Base-by-base conservation (phyloP, 2,113 vertebrate species). In the Typhlomys cinereus region DNA sequence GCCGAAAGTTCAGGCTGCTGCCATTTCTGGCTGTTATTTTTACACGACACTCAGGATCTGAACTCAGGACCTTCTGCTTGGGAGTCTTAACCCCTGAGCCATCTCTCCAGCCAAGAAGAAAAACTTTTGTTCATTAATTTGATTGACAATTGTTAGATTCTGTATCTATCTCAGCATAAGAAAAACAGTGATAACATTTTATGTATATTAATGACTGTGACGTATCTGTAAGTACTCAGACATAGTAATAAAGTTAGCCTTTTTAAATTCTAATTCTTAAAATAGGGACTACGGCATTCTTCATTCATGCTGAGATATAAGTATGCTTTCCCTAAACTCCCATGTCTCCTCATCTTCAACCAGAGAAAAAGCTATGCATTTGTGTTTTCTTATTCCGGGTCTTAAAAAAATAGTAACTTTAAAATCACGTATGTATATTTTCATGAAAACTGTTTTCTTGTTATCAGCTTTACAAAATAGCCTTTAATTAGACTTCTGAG, bases 181-280 rank as follows among this genome's bases (percentile, higher is more conserved):
- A 69, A 17, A 73, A 86, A 27, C 21, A 78, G 21, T 67, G 61
- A 6, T 57, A 81, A 27, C 36, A 50, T 27, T 83, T 52, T 79
- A 36, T 73, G 52, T 46, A 52, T 81, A 67, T 23, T 14, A 61
- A 73, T 48, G 46, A 76, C 87, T 18, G 17, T 91, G 85, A 41
- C 8, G 20, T 59, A 66, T 89, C 2, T 81, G 1, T 62, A 75
- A 34, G 15, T 69, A 74, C 67, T 41, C 36, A 66, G 21, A 25
- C n/a, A 79, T 46, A 59, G 18, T 64, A 69, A 78, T 78, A 79
- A 85, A 78, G 50, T 66, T 36, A 69, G 5, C 34, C 5, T 4
- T 74, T 80, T 85, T 41, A 21, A 1, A 90, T 78, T 92, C n/a
- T 48, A 81, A 83, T 79, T 54, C 34, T 31, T 88, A 85, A 75